Evolutionary conservation across 2,888 invertebrate genomes (phyloP).

Genomic region (Yponomeuta sedellus): DNA sequence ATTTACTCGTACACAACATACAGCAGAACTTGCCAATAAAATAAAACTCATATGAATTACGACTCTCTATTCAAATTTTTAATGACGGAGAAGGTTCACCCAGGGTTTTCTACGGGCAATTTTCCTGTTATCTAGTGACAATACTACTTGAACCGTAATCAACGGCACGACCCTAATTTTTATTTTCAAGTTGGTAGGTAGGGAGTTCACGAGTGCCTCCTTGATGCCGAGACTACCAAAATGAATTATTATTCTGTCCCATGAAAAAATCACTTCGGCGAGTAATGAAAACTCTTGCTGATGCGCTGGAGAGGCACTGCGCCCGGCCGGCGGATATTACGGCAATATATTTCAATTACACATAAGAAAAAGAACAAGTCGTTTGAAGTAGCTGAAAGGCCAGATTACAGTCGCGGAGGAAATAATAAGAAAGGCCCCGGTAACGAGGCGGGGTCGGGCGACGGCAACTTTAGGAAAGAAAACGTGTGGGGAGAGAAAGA

Average conservation of each 20-base stretch:
- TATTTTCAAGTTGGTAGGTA: constrained; percentile 40
- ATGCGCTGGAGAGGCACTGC: constrained; percentile 67
- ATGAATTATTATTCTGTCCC: constrained; percentile 72
- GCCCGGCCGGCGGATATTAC: constrained; percentile 72
- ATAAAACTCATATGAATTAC: constrained; percentile 15
- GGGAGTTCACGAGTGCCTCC: constrained; percentile 52
- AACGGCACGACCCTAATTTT: constrained; percentile 21
- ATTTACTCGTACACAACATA: not conserved
- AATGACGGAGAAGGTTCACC: not conserved
- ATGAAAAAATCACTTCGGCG: constrained; percentile 67
- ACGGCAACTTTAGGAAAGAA: constrained; percentile 55
- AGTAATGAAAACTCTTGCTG: constrained; percentile 73
- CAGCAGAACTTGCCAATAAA: constrained; percentile 15
- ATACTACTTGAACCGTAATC: constrained; percentile 26
- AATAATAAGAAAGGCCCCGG: constrained; percentile 67
- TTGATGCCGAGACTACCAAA: constrained; percentile 51
- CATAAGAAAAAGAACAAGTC: constrained; percentile 76
- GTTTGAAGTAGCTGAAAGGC: constrained; percentile 73
- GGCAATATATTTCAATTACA: constrained; percentile 77
- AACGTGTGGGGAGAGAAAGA: constrained; percentile 49
- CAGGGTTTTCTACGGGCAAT: not conserved
- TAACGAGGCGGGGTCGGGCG: constrained; percentile 58
- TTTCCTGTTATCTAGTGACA: constrained; percentile 9
- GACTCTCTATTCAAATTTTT: not conserved
- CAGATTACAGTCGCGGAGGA: constrained; percentile 69